These are phyloP conservation scores for Epinephelus awoara DNA, from an alignment of 2,797 vertebrate species.

Conservation along the genomic window DNA sequence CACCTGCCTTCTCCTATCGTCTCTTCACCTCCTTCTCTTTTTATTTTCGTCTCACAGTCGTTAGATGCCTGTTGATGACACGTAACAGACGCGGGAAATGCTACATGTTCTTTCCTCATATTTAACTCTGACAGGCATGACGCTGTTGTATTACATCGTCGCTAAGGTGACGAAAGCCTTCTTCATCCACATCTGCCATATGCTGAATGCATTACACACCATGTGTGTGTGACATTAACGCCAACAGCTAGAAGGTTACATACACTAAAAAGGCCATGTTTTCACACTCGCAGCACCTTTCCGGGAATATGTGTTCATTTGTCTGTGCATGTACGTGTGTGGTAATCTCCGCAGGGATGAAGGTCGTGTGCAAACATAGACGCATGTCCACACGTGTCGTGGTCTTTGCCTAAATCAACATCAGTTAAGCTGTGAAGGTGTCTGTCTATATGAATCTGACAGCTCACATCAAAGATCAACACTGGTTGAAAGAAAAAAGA, in stretches of 20 bases:
- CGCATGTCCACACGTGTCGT: conserved; percentile 55
- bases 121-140: conserved; percentile 58
- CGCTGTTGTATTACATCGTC: conserved; percentile 43
- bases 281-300: conserved; percentile 78
- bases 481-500: conserved; percentile 56
- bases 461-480: conserved; percentile 53
- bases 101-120: conserved; percentile 66
- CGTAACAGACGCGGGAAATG: conserved; percentile 43
- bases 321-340: conserved; percentile 60
- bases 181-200: conserved; percentile 74
- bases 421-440: conserved; percentile 61
- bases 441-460: conserved; percentile 62
- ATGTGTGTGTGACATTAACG: conserved; percentile 70
- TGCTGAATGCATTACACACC: conserved; percentile 74
- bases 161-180: conserved; percentile 76
- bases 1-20: background rate
- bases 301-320: conserved; percentile 72
- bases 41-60: background rate
- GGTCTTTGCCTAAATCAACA: conserved; percentile 74
- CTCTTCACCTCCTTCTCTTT: conserved; percentile 1
- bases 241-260: conserved; percentile 77
- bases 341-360: conserved; percentile 61
- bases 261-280: conserved; percentile 75
- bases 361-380: conserved; percentile 70
- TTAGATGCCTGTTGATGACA: conserved; percentile 51